Conservation (phyloP, 2,797 vertebrate species). For the Etheostoma perlongum region DNA sequence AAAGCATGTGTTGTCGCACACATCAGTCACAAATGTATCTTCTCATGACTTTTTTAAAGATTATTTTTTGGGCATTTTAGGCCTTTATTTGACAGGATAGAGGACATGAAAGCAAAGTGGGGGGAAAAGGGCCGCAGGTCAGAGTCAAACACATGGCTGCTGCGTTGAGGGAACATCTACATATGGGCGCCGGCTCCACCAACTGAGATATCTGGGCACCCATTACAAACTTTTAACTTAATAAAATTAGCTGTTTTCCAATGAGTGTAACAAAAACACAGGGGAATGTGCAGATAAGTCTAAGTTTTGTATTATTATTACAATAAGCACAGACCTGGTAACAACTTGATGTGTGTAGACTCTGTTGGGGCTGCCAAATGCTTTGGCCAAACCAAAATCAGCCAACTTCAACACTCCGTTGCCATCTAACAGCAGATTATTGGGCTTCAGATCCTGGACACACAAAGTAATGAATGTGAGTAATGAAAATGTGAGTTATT, state of each 20-base stretch:
- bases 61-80: too few relatives aligned
- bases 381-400: constrained; percentile 97
- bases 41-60: background rate
- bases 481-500: constrained; percentile 4
- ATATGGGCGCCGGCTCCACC: too few relatives aligned
- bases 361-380: constrained; percentile 97
- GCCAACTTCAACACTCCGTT: constrained; percentile 96
- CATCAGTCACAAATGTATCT: background rate
- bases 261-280: background rate
- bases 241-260: background rate
- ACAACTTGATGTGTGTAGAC: constrained; percentile 98
- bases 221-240: background rate
- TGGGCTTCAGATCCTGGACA: constrained; percentile 95
- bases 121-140: too few relatives aligned
- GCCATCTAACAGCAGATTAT: constrained; percentile 95
- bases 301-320: background rate
- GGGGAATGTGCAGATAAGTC: background rate
- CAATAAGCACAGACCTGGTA: constrained; percentile 87
- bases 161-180: too few relatives aligned
- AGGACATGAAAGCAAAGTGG: too few relatives aligned
- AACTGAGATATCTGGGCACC: too few relatives aligned
- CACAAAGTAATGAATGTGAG: background rate
- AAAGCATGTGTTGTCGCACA: background rate
- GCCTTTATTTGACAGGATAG: too few relatives aligned
- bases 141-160: too few relatives aligned